Conservation (phyloP, 2,797 vertebrate genomes). For the Petrocephalus schoutedeni region DNA sequence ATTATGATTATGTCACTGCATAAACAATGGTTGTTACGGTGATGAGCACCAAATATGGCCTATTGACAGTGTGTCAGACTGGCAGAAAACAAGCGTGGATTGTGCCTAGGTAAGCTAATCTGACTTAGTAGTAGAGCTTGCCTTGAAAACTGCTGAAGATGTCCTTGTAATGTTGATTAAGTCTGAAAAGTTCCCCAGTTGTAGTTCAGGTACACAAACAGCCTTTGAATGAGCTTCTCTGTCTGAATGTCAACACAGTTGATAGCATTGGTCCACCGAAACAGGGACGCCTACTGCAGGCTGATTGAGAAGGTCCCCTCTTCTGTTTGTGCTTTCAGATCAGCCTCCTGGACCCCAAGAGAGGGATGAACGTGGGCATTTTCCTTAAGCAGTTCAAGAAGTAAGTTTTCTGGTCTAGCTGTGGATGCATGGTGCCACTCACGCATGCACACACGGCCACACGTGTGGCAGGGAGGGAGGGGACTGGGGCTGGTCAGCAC, state of each 20-base stretch:
- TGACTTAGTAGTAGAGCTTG: not conserved
- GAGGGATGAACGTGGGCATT: conserved; percentile 96
- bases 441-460: not conserved
- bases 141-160: not conserved
- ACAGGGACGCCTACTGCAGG: not conserved
- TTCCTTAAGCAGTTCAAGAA: conserved; percentile 98
- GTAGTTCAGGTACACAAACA: not conserved
- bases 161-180: not conserved
- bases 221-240: not conserved
- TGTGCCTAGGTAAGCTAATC: not conserved
- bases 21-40: not conserved
- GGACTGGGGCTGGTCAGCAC: not conserved
- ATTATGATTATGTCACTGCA: not conserved
- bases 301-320: not conserved
- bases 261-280: not conserved
- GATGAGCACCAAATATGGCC: not conserved
- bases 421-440: not conserved
- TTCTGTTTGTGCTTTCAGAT: conserved; percentile 61
- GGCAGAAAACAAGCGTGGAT: not conserved
- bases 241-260: not conserved
- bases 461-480: not conserved
- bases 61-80: not conserved
- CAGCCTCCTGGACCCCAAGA: conserved; percentile 90
- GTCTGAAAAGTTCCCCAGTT: conserved; percentile 3
- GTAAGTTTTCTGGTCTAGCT: conserved; percentile 62